Evolutionary conservation across 1,140 invertebrate genomes (phyloP), one percentile per base, ranked within the genome.

Genomic region (Tetramorium parvispinum): DNA sequence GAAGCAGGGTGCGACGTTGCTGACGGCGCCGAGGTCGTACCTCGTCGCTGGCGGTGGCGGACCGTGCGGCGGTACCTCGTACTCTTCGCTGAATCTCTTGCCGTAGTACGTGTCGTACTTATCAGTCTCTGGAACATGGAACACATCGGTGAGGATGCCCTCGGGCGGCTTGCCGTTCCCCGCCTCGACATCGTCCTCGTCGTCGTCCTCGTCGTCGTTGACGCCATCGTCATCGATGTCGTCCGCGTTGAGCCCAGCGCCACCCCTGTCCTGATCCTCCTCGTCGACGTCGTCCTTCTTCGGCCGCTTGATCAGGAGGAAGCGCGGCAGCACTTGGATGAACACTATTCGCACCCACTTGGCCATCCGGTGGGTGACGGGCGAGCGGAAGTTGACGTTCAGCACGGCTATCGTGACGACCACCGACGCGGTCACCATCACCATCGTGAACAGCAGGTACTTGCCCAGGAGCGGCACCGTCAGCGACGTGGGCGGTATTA

Each of bases 401-500:
- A 99, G 96, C 91, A 99, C 99, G 88, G 98, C 98, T 92, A 99
- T 99, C 89, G 99, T 99, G 85, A 99, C 98, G 85, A 99, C 97
- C 91, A 99, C 99, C 70, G 99, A 99, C 66, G 99, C 96, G 51
- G 99, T 99, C 88, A 99, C 99, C 91, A 99, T 96, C 93, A 99
- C 98, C 99, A 99, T 99, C 59, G 99, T 99, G 95, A 99, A 99
- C 32, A 99, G 96, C 53, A 99, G 96, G 96, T 99, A 99, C 96
- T 99, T 99, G 88, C 99, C 99, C 87, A 99, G 96, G 70, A 99
- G 96, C 55, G 99, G 99, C 79, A 99, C 98, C 63, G 99, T 99
- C 65, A 99, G 96, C 75, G 99, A 99, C 75, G 99, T 99, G n/a
- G 99, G 99, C 81, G 99, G 99, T 94, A 99, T 99, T 93, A 99